These are phyloP conservation scores for Tachycineta bicolor DNA, from an alignment of 2,113 vertebrate species.

Conservation along the genomic window DNA sequence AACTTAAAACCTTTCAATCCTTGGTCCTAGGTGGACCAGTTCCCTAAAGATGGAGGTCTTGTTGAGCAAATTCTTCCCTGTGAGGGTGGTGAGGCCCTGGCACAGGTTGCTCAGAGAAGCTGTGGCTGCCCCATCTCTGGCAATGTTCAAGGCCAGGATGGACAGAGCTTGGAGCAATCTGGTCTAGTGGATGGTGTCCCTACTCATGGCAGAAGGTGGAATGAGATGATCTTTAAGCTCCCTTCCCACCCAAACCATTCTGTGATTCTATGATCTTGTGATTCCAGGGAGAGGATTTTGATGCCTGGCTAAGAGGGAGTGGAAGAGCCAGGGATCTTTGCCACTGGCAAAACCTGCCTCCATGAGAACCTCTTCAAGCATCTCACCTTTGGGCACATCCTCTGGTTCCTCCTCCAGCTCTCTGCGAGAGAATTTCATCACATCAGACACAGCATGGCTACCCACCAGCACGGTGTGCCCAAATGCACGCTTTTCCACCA, in stretches of 20 bases:
- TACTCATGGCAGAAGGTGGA: not conserved
- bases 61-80: not conserved
- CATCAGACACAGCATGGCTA: constrained; percentile 82
- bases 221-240: not conserved
- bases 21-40: not conserved
- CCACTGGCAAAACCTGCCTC: not conserved
- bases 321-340: not conserved
- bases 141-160: not conserved
- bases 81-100: not conserved
- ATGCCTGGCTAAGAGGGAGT: not conserved
- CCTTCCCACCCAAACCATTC: not conserved
- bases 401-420: constrained; percentile 74
- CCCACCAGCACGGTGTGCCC: constrained; percentile 88
- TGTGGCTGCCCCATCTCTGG: not conserved
- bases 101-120: not conserved
- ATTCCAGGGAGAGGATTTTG: not conserved
- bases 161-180: not conserved
- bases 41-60: not conserved
- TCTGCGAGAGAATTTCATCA: constrained; percentile 83
- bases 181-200: not conserved
- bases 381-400: constrained; percentile 59
- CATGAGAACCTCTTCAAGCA: not conserved
- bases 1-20: not conserved
- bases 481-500: constrained; percentile 87
- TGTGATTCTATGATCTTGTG: not conserved